A percentile compares a stretch with the other conserved stretches of the same genome.
phyloP scores from a whole-genome alignment of 2,113 vertebrate species.

The Etia nguti region DNA sequence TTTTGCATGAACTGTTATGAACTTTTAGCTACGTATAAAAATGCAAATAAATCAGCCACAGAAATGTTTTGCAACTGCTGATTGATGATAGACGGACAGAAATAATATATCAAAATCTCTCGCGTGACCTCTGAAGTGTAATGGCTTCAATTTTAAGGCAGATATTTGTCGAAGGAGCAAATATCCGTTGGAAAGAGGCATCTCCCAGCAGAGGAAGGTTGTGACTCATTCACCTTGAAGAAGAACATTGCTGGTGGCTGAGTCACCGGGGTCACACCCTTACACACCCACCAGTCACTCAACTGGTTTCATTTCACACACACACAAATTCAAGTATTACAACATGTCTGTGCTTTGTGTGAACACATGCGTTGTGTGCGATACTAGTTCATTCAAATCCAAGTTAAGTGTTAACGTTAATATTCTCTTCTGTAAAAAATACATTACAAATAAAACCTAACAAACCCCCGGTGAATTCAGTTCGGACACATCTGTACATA shows the following conservation, averaged over 20 bases:
- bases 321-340: background rate
- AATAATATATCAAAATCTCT: background rate
- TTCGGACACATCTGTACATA: background rate
- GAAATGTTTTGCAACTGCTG: background rate
- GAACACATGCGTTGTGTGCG: background rate
- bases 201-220: constrained; percentile 15
- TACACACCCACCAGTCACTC: constrained; percentile 58
- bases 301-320: constrained; percentile 52
- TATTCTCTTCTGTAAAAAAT: background rate
- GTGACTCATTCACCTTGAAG: constrained; percentile 75
- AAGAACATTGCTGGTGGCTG: constrained; percentile 69
- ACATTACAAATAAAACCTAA: background rate
- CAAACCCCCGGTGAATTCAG: background rate
- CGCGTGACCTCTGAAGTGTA: background rate
- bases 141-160: background rate
- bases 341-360: background rate
- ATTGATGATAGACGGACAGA: background rate
- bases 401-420: background rate
- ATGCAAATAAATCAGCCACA: background rate
- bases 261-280: constrained; percentile 73
- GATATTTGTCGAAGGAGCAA: background rate
- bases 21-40: background rate
- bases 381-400: background rate
- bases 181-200: constrained; percentile 41
- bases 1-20: background rate